These are phyloP conservation scores for Nematolebias whitei DNA, from an alignment of 2,113 vertebrate genomes.

Conservation along the genomic window DNA sequence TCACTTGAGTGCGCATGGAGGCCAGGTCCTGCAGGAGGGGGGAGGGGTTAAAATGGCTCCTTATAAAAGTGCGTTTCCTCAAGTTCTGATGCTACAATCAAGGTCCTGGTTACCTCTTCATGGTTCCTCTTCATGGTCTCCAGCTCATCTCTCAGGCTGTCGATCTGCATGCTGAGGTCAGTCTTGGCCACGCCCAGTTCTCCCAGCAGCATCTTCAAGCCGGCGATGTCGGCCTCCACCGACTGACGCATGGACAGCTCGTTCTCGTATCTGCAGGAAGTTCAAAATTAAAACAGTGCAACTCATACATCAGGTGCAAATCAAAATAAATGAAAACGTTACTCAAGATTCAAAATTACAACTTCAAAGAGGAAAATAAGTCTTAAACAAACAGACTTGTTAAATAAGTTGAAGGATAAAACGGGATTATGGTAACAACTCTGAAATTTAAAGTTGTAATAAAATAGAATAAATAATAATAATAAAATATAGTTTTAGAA, in stretches of 20 bases:
- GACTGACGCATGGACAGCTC: conserved; percentile 38
- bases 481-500: too few species aligned
- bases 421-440: too few species aligned
- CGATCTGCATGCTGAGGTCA: conserved; percentile 33
- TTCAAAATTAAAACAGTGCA: not conserved
- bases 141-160: conserved; percentile 14
- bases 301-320: not conserved
- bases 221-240: conserved; percentile 33
- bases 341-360: too few species aligned
- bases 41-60: not conserved
- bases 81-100: not conserved
- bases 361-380: too few species aligned
- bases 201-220: conserved; percentile 27
- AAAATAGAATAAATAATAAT: too few species aligned
- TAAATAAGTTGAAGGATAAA: too few species aligned
- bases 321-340: too few species aligned
- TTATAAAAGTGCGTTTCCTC: too few species aligned
- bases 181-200: conserved; percentile 15
- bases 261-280: conserved; percentile 24
- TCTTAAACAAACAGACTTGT: too few species aligned
- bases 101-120: conserved; percentile 5
- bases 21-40: conserved; percentile 60
- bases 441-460: too few species aligned
- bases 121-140: conserved; percentile 25
- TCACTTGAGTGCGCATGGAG: conserved; percentile 44